phyloP scores from a whole-genome alignment of 1,140 invertebrate genomes.

The Brachionus asplanchnoidis region DNA sequence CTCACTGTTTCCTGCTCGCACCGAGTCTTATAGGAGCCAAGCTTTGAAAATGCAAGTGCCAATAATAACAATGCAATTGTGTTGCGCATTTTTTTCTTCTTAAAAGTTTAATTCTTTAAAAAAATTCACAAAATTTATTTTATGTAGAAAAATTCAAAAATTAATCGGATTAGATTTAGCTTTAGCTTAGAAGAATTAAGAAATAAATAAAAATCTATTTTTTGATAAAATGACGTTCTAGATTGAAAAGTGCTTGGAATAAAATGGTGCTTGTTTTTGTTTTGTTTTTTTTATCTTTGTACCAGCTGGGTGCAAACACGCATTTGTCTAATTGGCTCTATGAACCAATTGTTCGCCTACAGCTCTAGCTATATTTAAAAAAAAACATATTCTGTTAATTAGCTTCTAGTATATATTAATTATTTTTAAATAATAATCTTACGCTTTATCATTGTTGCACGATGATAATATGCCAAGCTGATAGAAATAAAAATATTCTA shows the following conservation, averaged over 20 bases:
- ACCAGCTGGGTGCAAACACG: background rate
- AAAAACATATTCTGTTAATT: background rate
- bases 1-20: background rate
- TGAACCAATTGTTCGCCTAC: background rate
- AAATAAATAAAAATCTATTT: background rate
- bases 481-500: background rate
- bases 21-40: background rate
- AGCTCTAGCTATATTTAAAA: background rate
- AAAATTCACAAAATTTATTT: background rate
- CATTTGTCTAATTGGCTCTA: background rate
- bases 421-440: background rate
- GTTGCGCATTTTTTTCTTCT: background rate
- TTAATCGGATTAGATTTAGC: background rate
- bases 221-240: background rate
- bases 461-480: background rate
- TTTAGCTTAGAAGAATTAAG: background rate
- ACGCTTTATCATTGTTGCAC: background rate
- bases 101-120: background rate
- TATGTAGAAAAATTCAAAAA: background rate
- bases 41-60: background rate
- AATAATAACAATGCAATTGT: background rate
- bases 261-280: background rate
- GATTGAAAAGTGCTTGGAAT: background rate
- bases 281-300: background rate
- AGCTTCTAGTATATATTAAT: background rate